phyloP scores from a whole-genome alignment of 2,888 invertebrate species.

The Chaetogeoica ovagalla region DNA sequence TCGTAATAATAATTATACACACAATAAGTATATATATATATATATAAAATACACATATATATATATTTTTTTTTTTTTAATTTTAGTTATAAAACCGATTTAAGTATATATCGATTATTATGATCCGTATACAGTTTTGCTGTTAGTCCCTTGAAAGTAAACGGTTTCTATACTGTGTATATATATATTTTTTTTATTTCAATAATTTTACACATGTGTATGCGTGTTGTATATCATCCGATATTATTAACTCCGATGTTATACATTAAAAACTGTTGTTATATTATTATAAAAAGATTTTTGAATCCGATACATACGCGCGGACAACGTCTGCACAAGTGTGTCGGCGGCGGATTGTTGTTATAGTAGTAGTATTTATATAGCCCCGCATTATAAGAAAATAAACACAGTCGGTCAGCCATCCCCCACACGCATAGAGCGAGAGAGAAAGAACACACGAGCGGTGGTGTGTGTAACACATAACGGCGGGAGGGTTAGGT shows the following conservation, averaged over 20 bases:
- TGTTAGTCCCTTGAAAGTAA: no score
- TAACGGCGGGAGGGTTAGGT: slow-evolving; percentile 41
- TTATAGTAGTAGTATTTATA: slow-evolving; percentile 30
- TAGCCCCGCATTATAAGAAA: slow-evolving; percentile 2
- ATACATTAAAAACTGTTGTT: background rate
- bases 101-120: no score
- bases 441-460: no score
- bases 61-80: no score
- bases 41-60: no score
- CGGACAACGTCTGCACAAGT: slow-evolving; percentile 16
- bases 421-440: background rate
- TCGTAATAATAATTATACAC: no score
- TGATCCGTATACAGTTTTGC: no score
- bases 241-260: background rate
- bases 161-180: no score
- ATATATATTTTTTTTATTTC: no score
- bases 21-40: no score
- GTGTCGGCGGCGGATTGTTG: slow-evolving; percentile 41
- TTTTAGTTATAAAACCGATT: no score
- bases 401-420: slow-evolving; percentile 31
- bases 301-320: slow-evolving; percentile 10
- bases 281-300: slow-evolving; percentile 15
- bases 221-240: background rate
- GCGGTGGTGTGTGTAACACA: background rate
- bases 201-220: background rate